A percentile compares a stretch with the other conserved stretches of the same genome.
phyloP scores from a whole-genome alignment of 1,140 invertebrate species.

The Plutomurus gul region DNA sequence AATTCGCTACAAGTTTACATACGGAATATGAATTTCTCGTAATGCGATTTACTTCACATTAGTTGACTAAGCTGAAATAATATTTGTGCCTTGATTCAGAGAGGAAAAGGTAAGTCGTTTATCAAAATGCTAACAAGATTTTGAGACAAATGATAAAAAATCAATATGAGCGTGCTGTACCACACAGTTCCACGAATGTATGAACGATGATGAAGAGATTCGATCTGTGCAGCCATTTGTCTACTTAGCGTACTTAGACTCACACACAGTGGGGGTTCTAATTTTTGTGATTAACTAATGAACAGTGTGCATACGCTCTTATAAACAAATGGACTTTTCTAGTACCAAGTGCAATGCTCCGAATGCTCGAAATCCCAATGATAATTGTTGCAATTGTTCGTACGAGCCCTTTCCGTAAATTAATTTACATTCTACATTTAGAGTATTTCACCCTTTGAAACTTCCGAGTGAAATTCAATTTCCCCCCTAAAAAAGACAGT shows the following conservation, averaged over 20 bases:
- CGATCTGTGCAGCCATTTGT: background rate
- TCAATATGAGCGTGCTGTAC: background rate
- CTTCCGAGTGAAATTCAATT: slow-evolving; percentile 19
- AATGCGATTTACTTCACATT: background rate
- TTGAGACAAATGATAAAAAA: background rate
- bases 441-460: slow-evolving; percentile 16
- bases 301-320: slow-evolving; percentile 3
- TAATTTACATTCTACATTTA: slow-evolving; percentile 20
- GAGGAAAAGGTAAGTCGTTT: background rate
- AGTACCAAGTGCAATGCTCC: background rate
- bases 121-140: background rate
- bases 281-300: slow-evolving; percentile 6
- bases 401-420: background rate
- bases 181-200: background rate
- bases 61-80: background rate
- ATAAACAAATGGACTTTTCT: slow-evolving; percentile 18
- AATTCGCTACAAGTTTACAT: background rate
- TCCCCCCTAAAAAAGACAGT: background rate
- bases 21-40: background rate
- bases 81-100: background rate
- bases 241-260: too few species aligned
- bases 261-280: background rate
- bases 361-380: background rate
- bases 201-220: background rate
- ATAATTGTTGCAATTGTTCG: slow-evolving; percentile 19